Conservation (phyloP, 2,113 vertebrate genomes). For the Cairina moschata region DNA sequence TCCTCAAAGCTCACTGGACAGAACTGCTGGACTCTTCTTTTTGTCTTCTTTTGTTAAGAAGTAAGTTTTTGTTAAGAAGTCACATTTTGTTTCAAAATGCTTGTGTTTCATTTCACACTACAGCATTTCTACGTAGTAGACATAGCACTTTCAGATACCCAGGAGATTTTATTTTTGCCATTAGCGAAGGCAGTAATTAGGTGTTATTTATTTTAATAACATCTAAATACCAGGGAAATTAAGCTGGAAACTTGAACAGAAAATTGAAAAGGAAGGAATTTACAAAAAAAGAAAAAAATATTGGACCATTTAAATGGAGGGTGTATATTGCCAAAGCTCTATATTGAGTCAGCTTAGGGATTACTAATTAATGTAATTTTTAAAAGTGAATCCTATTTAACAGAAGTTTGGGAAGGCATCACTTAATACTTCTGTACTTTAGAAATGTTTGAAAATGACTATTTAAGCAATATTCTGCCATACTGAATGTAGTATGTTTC, state of each 20-base stretch:
- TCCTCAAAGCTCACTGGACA: background rate
- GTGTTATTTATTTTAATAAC: background rate
- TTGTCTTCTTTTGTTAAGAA: background rate
- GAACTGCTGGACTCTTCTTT: background rate
- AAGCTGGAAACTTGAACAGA: background rate
- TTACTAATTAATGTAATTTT: background rate
- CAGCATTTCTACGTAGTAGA: background rate
- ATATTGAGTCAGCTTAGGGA: background rate
- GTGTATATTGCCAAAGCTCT: background rate
- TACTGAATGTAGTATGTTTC: background rate
- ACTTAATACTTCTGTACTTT: background rate
- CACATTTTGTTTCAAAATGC: background rate
- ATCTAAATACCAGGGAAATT: background rate
- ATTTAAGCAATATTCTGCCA: background rate
- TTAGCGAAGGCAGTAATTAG: background rate
- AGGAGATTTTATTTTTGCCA: background rate
- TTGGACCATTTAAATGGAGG: background rate
- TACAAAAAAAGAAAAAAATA: background rate
- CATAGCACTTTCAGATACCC: background rate
- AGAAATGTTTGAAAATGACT: background rate
- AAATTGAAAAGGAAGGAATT: background rate
- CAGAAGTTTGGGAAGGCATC: background rate
- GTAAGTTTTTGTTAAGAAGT: background rate
- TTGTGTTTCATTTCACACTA: background rate
- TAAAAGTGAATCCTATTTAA: background rate